These are phyloP conservation scores for Agrilus mali DNA, from an alignment of 2,888 invertebrate genomes.

Conservation along the genomic window DNA sequence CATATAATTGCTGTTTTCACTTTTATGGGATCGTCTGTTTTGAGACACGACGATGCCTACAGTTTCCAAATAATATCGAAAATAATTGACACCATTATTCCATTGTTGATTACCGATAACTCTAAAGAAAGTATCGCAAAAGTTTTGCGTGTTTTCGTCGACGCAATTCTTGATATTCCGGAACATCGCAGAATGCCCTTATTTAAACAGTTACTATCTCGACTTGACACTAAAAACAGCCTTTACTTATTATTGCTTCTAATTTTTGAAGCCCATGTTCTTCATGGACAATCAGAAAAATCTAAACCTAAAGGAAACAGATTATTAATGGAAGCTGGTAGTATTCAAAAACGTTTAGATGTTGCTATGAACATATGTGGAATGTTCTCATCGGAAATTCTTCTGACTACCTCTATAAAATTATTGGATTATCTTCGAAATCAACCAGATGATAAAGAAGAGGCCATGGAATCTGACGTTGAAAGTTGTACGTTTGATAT, in stretches of 20 bases:
- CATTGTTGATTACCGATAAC: slow-evolving; percentile 48
- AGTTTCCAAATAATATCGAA: slow-evolving; percentile 87
- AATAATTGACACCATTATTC: slow-evolving; percentile 81
- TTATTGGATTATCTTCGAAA: slow-evolving; percentile 51
- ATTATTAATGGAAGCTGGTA: slow-evolving; percentile 22
- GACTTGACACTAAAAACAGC: slow-evolving; percentile 51
- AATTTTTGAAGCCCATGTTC: slow-evolving; percentile 58
- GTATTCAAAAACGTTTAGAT: slow-evolving; percentile 46
- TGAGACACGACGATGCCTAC: slow-evolving; percentile 88
- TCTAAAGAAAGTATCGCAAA: slow-evolving; percentile 35
- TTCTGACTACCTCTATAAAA: slow-evolving; percentile 52
- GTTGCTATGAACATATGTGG: slow-evolving; percentile 54
- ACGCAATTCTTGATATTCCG: slow-evolving; percentile 83
- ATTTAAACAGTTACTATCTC: slow-evolving; percentile 65
- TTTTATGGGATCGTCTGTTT: slow-evolving; percentile 89
- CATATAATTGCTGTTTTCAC: slow-evolving; percentile 96
- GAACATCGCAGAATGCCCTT: slow-evolving; percentile 77
- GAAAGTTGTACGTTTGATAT: slow-evolving; percentile 43
- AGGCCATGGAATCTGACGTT: slow-evolving; percentile 33
- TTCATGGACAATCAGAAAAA: slow-evolving; percentile 40
- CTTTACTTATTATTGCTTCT: slow-evolving; percentile 61
- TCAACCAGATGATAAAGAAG: slow-evolving; percentile 51
- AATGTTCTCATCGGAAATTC: slow-evolving; percentile 50
- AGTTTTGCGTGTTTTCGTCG: slow-evolving; percentile 80
- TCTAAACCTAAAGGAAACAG: slow-evolving; percentile 23